Base-by-base conservation (phyloP, 2,888 invertebrate species). In the Melolontha melolontha region DNA sequence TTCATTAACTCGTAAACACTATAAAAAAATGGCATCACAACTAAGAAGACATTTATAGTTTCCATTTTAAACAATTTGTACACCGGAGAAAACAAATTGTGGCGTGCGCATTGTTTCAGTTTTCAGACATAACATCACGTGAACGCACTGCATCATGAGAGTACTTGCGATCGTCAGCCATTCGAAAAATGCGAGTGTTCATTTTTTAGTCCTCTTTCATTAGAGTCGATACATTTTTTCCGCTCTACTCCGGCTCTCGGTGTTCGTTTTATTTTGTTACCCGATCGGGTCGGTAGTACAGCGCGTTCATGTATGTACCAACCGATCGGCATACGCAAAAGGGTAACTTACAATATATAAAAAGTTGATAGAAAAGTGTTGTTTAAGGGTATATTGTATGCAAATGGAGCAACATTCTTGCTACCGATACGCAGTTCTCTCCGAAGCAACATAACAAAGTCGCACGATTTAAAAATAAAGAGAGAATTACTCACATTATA, bases 381-480 rank as follows among this genome's bases (percentile, higher is more conserved):
- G 75, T 80, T 80, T 79, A 79, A 80, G 79, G 79, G 78, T 72
- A 78, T 76, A 80, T 80, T 80, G 80, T 80, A 80, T 80, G 80
- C 79, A 79, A 80, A 80, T 80, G 75, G 78, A 74, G 76, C 79
- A 76, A 75, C 80, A 80, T 80, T 80, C 79, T 78, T 79, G 77
- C 77, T 78, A 77, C 77, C 77, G 77, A 75, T 76, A 76, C 76
- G 72, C 73, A 75, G 75, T 71, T 55, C 66, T 68, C 68, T 69
- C 71, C 70, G 67, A 10, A 34, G 34, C 67, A 66, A 71, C 71
- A 71, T 68, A 73, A 75, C 75, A 74, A 70, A 73, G 72, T 73
- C 72, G 66, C 72, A 73, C 75, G 73, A 73, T 75, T 75, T 75
- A 73, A 75, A 75, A 75, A 76, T 75, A 74, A 75, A 73, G 65